phyloP scores from a whole-genome alignment of 1,140 invertebrate genomes.

The Polyergus mexicanus region DNA sequence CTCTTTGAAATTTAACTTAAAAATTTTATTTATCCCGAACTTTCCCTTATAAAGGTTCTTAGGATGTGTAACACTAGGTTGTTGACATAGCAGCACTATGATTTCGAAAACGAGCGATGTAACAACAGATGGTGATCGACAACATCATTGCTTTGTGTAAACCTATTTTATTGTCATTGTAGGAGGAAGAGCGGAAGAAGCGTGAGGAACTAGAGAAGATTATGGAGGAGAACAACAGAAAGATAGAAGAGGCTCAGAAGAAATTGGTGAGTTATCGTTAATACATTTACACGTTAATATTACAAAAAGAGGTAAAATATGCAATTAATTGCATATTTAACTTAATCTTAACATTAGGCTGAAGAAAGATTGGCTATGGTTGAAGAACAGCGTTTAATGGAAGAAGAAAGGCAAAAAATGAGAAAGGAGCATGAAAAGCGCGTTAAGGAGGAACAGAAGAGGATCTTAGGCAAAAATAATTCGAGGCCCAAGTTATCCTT shows the following conservation, averaged over 20 bases:
- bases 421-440: constrained; percentile 97
- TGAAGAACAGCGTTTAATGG: constrained; percentile 98
- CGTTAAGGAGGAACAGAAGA: constrained; percentile 97
- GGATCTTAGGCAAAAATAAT: constrained; percentile 98
- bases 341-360: constrained; percentile 88
- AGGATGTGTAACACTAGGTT: constrained; percentile 82
- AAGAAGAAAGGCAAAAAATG: constrained; percentile 97
- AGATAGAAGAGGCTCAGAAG: constrained; percentile 98
- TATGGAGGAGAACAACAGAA: constrained; percentile 98
- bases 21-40: constrained; percentile 76
- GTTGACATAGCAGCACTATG: constrained; percentile 82
- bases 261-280: constrained; percentile 92
- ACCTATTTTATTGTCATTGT: constrained; percentile 85
- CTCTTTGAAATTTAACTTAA: constrained; percentile 66
- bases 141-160: constrained; percentile 82
- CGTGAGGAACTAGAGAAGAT: constrained; percentile 97
- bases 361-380: constrained; percentile 98
- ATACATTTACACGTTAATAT: too few species aligned
- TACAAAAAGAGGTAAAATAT: background rate
- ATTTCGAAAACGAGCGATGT: constrained; percentile 82
- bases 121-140: constrained; percentile 82
- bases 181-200: constrained; percentile 98
- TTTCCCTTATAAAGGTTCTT: constrained; percentile 80
- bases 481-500: constrained; percentile 98
- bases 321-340: background rate